Base-by-base conservation (phyloP, 2,888 invertebrate genomes). In the Hymenopus coronatus region DNA sequence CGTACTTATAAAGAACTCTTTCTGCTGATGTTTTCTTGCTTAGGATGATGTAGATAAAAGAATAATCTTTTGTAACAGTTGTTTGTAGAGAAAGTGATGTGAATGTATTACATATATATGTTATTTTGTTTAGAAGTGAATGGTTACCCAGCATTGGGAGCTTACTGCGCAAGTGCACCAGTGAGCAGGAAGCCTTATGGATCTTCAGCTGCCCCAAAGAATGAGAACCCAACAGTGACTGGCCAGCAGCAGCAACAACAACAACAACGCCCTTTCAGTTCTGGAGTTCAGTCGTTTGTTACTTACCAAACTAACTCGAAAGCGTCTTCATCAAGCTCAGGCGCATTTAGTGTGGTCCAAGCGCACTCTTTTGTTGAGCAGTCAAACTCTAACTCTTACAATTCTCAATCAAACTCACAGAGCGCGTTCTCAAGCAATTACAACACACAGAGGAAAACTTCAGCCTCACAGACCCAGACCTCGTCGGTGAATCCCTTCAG, bases 81-180 rank as follows among this genome's bases (percentile, higher is more conserved):
- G n/a, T n/a, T n/a, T n/a, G n/a, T n/a, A n/a, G n/a, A n/a, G n/a
- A n/a, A n/a, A n/a, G n/a, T n/a, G n/a, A n/a, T n/a, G n/a, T n/a
- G n/a, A n/a, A n/a, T n/a, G n/a, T n/a, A n/a, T n/a, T n/a, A n/a
- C n/a, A n/a, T n/a, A n/a, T n/a, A n/a, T n/a, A n/a, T n/a, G n/a
- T n/a, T n/a, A n/a, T n/a, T n/a, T n/a, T n/a, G n/a, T n/a, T n/a
- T n/a, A 89, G 89, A 88, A 54, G 89, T 89, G 8, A 83, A 82
- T n/a, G 89, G 89, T 27, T 89, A 88, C 81, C 70, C 85, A 28
- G 12, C 89, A 28, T 82, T 89, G 40, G 89, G 89, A 33, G 83
- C 85, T 9, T 85, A 85, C 7, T 89, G 89, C 70, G 85, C 40
- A n/a, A 70, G 6, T 20, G 54, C 54, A 70, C 54, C 54, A 70